These are phyloP conservation scores for Anabas testudineus DNA, from an alignment of 2,797 vertebrate genomes.

Conservation along the genomic window DNA sequence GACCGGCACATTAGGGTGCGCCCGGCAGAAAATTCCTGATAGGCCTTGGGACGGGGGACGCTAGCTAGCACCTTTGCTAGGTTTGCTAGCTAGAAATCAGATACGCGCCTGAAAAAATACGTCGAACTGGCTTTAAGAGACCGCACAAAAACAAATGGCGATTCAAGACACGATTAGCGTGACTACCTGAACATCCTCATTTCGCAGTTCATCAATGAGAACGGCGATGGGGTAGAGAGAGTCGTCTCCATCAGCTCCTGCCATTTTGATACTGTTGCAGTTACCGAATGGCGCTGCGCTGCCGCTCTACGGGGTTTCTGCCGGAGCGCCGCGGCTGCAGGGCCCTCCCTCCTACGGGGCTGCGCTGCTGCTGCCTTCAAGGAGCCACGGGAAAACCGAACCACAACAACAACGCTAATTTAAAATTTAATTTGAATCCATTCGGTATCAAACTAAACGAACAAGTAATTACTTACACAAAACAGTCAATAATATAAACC, in stretches of 20 bases:
- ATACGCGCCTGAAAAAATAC: neutral
- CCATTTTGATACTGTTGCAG: slow-evolving; percentile 84
- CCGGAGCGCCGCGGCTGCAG: slow-evolving; percentile 49
- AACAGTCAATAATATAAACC: no score
- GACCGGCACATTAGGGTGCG: slow-evolving; percentile 50
- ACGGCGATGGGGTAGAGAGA: slow-evolving; percentile 91
- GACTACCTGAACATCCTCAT: slow-evolving; percentile 89
- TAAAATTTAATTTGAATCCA: no score
- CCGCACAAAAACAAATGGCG: accelerated
- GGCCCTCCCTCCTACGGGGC: slow-evolving; percentile 52
- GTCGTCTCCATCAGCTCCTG: slow-evolving; percentile 90
- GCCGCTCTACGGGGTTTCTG: slow-evolving; percentile 82
- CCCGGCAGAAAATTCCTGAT: slow-evolving; percentile 34
- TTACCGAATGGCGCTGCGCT: slow-evolving; percentile 76
- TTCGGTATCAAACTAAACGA: neutral
- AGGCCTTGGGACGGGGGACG: slow-evolving; percentile 53
- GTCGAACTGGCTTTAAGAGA: neutral
- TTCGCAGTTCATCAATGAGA: slow-evolving; percentile 90
- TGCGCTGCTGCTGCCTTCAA: slow-evolving; percentile 38
- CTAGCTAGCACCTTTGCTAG: slow-evolving; percentile 47
- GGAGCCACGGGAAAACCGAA: neutral
- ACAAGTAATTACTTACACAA: neutral
- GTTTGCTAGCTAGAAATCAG: slow-evolving; percentile 18
- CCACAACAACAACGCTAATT: neutral
- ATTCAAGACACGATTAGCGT: accelerated